Evolutionary conservation across 2,888 invertebrate genomes (phyloP).

Genomic region (Gnatocerus cornutus): DNA sequence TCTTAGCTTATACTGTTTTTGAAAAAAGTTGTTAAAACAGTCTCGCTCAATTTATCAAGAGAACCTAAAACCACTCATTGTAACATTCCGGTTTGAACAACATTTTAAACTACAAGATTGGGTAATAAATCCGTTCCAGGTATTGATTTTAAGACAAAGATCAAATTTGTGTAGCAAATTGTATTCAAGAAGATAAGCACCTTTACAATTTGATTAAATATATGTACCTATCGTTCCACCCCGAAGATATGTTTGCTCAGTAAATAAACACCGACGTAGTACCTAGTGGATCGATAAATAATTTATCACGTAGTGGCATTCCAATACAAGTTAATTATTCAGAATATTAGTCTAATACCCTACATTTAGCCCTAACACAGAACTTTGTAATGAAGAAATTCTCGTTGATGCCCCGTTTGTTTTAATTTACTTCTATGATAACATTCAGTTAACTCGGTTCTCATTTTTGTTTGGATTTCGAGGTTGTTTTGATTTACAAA

Average conservation of each 20-base stretch:
- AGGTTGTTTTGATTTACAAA: no score
- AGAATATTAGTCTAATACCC: slow-evolving; percentile 16
- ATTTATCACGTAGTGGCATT: slow-evolving; percentile 31
- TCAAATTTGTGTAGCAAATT: slow-evolving; percentile 39
- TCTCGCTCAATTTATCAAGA: no score
- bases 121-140: slow-evolving; percentile 35
- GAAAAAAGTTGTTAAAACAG: no score
- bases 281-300: slow-evolving; percentile 21
- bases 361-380: not conserved
- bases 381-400: slow-evolving; percentile 3
- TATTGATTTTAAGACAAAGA: slow-evolving; percentile 35
- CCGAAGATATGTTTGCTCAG: slow-evolving; percentile 26
- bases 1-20: no score
- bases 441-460: no score
- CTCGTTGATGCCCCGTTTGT: not conserved
- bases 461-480: no score
- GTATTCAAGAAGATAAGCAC: slow-evolving; percentile 20
- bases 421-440: not conserved
- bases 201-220: slow-evolving; percentile 44
- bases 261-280: slow-evolving; percentile 26
- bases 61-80: slow-evolving; percentile 20
- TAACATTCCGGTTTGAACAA: slow-evolving; percentile 9
- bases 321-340: slow-evolving; percentile 34
- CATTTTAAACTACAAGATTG: slow-evolving; percentile 18
- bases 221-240: slow-evolving; percentile 10